Evolutionary conservation across 2,797 vertebrate genomes (phyloP), one percentile per base, ranked within the genome.

Genomic region (Gallirallus australis): DNA sequence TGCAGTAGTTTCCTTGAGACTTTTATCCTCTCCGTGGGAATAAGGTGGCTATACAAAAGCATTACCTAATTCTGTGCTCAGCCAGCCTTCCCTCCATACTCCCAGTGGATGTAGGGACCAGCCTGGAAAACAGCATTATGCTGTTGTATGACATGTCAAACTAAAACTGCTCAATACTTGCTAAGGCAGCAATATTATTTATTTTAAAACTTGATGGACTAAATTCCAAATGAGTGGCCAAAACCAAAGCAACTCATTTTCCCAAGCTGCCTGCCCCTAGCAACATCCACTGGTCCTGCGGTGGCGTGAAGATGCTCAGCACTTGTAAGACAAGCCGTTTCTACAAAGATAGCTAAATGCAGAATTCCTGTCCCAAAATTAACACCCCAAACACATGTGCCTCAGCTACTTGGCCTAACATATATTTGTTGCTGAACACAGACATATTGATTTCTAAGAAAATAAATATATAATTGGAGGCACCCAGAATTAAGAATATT

Each of bases 221-320:
- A 18, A 81, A 75, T 61, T 56, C 35, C 45, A 71, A 25, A 21
- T 8, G 4, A 6, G 35, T 1, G 35, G 60, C 48, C 2, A 2
- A 56, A 87, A 64, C 7, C 11, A 70, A 54, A 81, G n/a, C 11
- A 12, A 47, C 33, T 50, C 11, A 3, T 19, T 70, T 82, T 48
- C 64, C 80, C 1, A 5, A 61, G 53, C 42, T 80, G 28, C 12
- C 4, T 7, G 40, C 5, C 53, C 48, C 45, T 45, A 63, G n/a
- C 48, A 50, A 53, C 1, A 0, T 16, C 45, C 11, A 4, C 16
- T 1, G 0, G 14, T 23, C 8, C 64, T 3, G 1, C 53, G 21
- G 28, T 6, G 30, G 48, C 47, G 24, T 60, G 23, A 25, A 54
- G 70, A 54, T 45, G 35, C 45, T 50, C 45, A 69, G 9, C 9